A percentile compares a stretch with the other conserved stretches of the same genome.
phyloP scores from a whole-genome alignment of 53 echinoderm and acorn worm species.

The Zoroaster sp. region DNA sequence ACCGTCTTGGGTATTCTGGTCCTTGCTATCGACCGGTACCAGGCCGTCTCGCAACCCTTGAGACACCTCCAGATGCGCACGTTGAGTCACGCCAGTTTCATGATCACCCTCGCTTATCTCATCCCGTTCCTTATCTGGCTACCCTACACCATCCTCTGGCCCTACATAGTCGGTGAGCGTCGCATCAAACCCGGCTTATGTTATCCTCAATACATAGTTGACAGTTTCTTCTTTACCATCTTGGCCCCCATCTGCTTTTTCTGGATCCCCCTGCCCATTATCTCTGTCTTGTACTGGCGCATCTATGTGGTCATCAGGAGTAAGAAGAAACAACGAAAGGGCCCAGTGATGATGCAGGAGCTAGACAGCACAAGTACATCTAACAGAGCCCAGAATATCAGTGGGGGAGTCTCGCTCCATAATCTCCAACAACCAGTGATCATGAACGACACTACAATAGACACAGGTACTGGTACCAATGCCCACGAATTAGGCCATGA shows the following conservation, averaged over 20 bases:
- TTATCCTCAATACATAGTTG: slow-evolving; percentile 49
- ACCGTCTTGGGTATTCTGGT: slow-evolving; percentile 34
- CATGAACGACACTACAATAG: neutral
- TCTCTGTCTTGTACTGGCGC: slow-evolving; percentile 43
- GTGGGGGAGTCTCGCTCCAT: neutral
- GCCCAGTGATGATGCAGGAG: neutral
- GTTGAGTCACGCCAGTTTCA: slow-evolving; percentile 38
- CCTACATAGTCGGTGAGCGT: slow-evolving; percentile 45
- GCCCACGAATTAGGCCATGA: neutral
- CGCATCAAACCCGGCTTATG: slow-evolving; percentile 20
- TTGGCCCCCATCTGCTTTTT: slow-evolving; percentile 51
- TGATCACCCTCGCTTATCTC: slow-evolving; percentile 58
- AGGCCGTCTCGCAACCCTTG: slow-evolving; percentile 55
- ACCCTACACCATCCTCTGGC: slow-evolving; percentile 52
- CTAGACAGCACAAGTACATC: neutral
- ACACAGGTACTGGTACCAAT: neutral
- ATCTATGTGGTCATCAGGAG: slow-evolving; percentile 49
- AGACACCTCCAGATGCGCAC: slow-evolving; percentile 52
- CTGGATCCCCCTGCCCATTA: slow-evolving; percentile 64
- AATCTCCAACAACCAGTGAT: neutral
- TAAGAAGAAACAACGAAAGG: neutral
- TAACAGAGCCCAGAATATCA: neutral
- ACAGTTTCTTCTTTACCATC: slow-evolving; percentile 52
- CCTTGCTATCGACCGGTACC: slow-evolving; percentile 62
- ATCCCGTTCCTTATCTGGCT: slow-evolving; percentile 63